Evolutionary conservation across 2,888 invertebrate genomes (phyloP), one percentile per base, ranked within the genome.

Genomic region (Hypena proboscidalis): DNA sequence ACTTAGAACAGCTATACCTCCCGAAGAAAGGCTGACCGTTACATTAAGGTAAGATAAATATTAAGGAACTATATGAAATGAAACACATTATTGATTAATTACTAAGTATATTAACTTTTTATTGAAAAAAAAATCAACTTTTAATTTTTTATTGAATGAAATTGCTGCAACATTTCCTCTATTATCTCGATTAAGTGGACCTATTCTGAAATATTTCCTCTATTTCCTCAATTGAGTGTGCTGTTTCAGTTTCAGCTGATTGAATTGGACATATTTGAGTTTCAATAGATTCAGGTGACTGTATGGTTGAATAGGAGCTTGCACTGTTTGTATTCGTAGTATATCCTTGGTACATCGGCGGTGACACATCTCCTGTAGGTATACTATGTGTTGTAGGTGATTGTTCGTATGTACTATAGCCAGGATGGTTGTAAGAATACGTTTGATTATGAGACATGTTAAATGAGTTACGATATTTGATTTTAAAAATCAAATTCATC

Each of bases 401-500:
- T 40, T 40, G 42, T 42, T 48, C 42, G 38, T 48, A 38, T 31
- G 38, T 42, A 32, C 29, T 41, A 38, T 34, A 32, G 14, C 32
- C 33, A 14, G 22, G 22, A 33, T 33, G 13, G 14, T 33, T 33
- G 33, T 22, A 15, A 40, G 40, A 30, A 31, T 35, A 35, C 34
- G 34, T 48, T 9, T 25, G 8, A 40, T 21, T 46, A 40, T 35
- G 23, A 9, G 31, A 39, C 20, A 40, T 39, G 38, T 43, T 39
- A 38, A 6, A 48, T 31, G 43, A 9, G 39, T 35, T 39, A 49
- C 40, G 40, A 49, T 47, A 38, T 17, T 47, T 47, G 25, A 47
- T 52, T 56, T 48, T 52, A 43, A 45, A 48, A 48, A 56, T 48
- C 45, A 52, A 46, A 56, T 46, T 56, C 42, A 48, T 51, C 39